phyloP scores from a whole-genome alignment of 2,888 invertebrate genomes.

The Orthonevra nobilis region DNA sequence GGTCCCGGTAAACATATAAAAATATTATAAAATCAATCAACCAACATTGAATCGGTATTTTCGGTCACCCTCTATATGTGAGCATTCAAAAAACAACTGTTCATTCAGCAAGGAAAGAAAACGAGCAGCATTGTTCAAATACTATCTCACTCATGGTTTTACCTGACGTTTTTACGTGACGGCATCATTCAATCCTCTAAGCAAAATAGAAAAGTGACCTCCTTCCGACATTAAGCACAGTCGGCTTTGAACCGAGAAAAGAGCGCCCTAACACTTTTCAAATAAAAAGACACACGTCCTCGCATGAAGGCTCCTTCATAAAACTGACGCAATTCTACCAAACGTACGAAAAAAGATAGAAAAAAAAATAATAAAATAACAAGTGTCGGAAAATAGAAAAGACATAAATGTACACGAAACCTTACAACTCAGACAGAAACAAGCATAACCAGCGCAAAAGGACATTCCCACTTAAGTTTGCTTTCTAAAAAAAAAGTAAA shows the following conservation, averaged over 20 bases:
- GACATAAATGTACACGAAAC: slow-evolving; percentile 10
- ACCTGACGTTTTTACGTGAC: too few relatives aligned
- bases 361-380: not conserved
- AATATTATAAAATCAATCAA: too few relatives aligned
- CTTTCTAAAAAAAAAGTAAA: not conserved
- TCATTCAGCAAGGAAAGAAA: too few relatives aligned
- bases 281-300: slow-evolving; percentile 38
- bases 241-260: slow-evolving; percentile 27
- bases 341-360: not conserved
- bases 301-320: slow-evolving; percentile 27
- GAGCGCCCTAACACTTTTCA: slow-evolving; percentile 53
- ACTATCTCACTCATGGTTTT: too few relatives aligned
- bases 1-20: too few relatives aligned
- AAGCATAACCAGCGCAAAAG: not conserved
- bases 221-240: too few relatives aligned
- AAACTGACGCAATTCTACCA: slow-evolving; percentile 37
- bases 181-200: too few relatives aligned
- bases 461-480: slow-evolving; percentile 8
- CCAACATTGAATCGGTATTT: too few relatives aligned
- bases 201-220: too few relatives aligned
- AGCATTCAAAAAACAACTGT: too few relatives aligned
- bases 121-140: too few relatives aligned
- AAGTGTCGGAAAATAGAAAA: not conserved
- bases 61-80: too few relatives aligned
- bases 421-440: slow-evolving; percentile 30